Evolutionary conservation across 2,888 invertebrate genomes (phyloP).

Genomic region (Drosophila mettleri): DNA sequence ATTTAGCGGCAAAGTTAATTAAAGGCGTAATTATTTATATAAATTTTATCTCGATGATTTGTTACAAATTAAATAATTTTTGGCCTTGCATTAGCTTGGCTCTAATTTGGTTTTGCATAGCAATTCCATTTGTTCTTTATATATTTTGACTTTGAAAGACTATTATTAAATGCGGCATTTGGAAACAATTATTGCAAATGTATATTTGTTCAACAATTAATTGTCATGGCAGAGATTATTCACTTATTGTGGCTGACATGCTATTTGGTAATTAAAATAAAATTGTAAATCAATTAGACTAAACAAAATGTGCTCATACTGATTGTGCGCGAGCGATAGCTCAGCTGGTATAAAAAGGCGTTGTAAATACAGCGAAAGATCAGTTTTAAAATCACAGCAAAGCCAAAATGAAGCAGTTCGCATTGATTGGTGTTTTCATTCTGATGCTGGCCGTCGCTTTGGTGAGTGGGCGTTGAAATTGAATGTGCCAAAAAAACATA

Average conservation of each 20-base stretch:
- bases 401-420: constrained; percentile 64
- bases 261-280: constrained; percentile 37
- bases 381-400: constrained; percentile 38
- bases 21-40: background rate
- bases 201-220: constrained; percentile 4
- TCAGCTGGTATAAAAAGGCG: constrained; percentile 52
- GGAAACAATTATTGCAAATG: background rate
- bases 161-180: background rate
- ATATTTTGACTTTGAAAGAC: constrained; percentile 6
- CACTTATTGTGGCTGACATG: constrained; percentile 28
- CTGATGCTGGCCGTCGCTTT: constrained; percentile 56
- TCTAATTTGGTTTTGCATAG: background rate
- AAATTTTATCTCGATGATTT: background rate
- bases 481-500: background rate
- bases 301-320: constrained; percentile 4
- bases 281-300: background rate
- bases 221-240: constrained; percentile 7
- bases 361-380: background rate
- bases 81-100: too few species aligned
- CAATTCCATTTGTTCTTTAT: background rate
- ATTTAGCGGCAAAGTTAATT: background rate
- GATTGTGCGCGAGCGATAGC: constrained; percentile 7
- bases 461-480: constrained; percentile 46
- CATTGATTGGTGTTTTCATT: constrained; percentile 56
- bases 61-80: background rate